Percentiles rank a stretch among this genome's conserved stretches.
Conservation (phyloP, 1,140 invertebrate genomes). For the Maniola jurtina region DNA sequence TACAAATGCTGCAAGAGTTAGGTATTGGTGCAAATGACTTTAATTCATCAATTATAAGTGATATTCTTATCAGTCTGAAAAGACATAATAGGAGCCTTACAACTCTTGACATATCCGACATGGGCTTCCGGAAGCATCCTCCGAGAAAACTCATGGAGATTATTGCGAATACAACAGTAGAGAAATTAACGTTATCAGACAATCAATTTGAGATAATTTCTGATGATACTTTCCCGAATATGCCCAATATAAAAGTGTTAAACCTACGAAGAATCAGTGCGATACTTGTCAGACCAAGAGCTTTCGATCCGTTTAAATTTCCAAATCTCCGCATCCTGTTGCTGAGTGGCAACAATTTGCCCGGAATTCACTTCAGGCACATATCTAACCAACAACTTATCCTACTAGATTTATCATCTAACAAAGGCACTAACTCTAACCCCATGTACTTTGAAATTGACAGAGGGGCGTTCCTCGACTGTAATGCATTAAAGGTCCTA, state of each 20-base stretch:
- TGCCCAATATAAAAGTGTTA: slow-evolving; percentile 74
- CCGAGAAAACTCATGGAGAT: slow-evolving; percentile 68
- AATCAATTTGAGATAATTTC: slow-evolving; percentile 79
- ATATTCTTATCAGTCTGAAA: slow-evolving; percentile 61
- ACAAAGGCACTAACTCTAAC: slow-evolving; percentile 60
- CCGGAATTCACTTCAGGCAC: slow-evolving; percentile 68
- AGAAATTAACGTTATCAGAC: slow-evolving; percentile 68
- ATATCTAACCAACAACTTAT: slow-evolving; percentile 68
- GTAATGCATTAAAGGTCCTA: slow-evolving; percentile 52
- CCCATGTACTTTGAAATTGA: slow-evolving; percentile 72
- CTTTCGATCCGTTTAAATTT: slow-evolving; percentile 62
- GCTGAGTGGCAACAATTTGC: slow-evolving; percentile 73
- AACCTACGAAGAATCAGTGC: slow-evolving; percentile 71
- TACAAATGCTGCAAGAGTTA: slow-evolving; percentile 70
- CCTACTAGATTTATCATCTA: slow-evolving; percentile 74
- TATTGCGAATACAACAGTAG: slow-evolving; percentile 74
- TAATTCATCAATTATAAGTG: slow-evolving; percentile 60
- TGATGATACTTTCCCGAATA: slow-evolving; percentile 73
- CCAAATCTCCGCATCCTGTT: slow-evolving; percentile 73
- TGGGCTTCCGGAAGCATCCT: slow-evolving; percentile 74
- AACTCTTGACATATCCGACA: slow-evolving; percentile 70
- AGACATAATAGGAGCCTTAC: slow-evolving; percentile 62
- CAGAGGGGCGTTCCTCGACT: slow-evolving; percentile 53
- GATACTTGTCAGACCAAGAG: slow-evolving; percentile 50
- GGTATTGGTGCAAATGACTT: slow-evolving; percentile 76